Evolutionary conservation across 2,888 invertebrate genomes (phyloP).

Genomic region (Tortrix viridana): DNA sequence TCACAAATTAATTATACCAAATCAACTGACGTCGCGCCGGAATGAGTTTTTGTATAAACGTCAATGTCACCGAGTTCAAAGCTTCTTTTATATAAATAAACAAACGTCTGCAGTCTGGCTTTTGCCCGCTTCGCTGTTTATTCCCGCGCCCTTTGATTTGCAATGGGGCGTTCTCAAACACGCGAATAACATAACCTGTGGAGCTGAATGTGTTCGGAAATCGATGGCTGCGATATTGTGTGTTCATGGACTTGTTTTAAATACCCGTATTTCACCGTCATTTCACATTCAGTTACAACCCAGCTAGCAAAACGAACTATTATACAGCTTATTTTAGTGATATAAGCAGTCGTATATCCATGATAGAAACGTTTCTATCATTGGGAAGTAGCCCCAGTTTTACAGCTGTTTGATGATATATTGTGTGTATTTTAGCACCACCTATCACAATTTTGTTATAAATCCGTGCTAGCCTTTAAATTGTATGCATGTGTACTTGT

Average conservation of each 20-base stretch:
- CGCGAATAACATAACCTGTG: conserved; percentile 35
- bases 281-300: too few species aligned
- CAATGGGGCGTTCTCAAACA: conserved; percentile 33
- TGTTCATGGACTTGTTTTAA: not conserved
- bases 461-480: too few species aligned
- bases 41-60: conserved; percentile 37
- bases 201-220: conserved; percentile 17
- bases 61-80: conserved; percentile 34
- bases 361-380: too few species aligned
- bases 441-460: too few species aligned
- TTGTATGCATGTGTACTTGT: too few species aligned
- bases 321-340: too few species aligned
- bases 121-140: conserved; percentile 32
- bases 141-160: conserved; percentile 37
- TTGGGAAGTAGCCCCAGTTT: too few species aligned
- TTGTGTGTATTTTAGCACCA: too few species aligned
- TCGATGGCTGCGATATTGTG: not conserved
- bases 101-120: conserved; percentile 37
- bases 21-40: conserved; percentile 22
- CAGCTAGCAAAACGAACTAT: too few species aligned
- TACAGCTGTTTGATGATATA: too few species aligned
- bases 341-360: too few species aligned
- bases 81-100: conserved; percentile 33
- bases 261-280: too few species aligned
- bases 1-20: conserved; percentile 31